These are phyloP conservation scores for Chelonia mydas DNA, from an alignment of 2,797 vertebrate species.

Conservation along the genomic window DNA sequence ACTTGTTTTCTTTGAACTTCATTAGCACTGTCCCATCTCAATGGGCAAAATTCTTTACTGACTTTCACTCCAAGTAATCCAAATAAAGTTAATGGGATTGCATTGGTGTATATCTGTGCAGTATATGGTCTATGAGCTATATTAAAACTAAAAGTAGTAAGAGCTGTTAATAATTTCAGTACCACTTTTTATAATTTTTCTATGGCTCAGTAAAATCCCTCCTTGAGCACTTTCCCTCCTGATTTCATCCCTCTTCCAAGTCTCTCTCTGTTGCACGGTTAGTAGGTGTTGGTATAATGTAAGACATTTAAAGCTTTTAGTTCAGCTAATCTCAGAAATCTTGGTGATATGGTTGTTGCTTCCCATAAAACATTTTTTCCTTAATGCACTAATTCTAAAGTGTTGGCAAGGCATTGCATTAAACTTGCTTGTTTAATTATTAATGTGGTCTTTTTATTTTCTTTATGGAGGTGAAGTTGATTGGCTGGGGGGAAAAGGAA, in stretches of 20 bases:
- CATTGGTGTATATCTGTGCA: not conserved
- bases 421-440: conserved; percentile 35
- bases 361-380: not conserved
- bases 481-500: conserved; percentile 45
- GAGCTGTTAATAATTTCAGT: conserved; percentile 1
- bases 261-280: not conserved
- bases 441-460: conserved; percentile 12
- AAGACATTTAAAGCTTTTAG: not conserved
- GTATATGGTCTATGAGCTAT: not conserved
- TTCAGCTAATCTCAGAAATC: not conserved
- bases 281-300: not conserved
- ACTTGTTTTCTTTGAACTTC: not conserved
- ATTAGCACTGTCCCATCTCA: not conserved
- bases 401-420: not conserved
- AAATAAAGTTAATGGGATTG: not conserved
- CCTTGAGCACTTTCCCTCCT: not conserved
- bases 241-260: not conserved
- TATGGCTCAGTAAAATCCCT: not conserved
- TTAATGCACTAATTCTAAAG: conserved; percentile 7
- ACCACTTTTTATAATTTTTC: not conserved
- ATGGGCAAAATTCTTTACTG: not conserved
- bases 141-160: conserved; percentile 13
- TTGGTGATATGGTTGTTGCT: not conserved
- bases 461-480: conserved; percentile 24
- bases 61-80: not conserved